phyloP scores from a whole-genome alignment of 2,888 invertebrate species.

The Monochamus alternatus region DNA sequence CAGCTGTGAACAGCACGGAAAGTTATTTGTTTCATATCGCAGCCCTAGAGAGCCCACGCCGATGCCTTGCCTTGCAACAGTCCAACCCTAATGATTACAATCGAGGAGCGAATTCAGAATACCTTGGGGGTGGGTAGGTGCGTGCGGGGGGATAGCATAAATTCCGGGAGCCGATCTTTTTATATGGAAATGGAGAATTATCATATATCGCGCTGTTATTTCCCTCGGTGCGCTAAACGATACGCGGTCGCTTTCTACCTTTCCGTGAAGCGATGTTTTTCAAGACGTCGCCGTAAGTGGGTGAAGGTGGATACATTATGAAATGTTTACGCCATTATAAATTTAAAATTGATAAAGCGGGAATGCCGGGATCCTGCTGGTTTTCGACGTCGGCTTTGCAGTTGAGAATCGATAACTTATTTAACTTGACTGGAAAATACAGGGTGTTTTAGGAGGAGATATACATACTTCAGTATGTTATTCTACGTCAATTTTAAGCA shows the following conservation, averaged over 20 bases:
- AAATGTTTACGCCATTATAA: not conserved
- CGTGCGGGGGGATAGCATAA: slow-evolving; percentile 17
- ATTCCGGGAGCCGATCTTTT: slow-evolving; percentile 27
- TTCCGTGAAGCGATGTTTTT: not conserved
- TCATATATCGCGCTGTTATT: slow-evolving; percentile 29
- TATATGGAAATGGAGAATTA: slow-evolving; percentile 34
- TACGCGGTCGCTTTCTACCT: not conserved
- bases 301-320: not conserved
- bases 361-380: not conserved
- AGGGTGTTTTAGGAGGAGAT: too few species aligned
- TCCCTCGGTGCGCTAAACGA: not conserved
- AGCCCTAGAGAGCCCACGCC: too few species aligned
- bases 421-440: too few species aligned
- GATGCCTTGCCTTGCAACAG: too few species aligned
- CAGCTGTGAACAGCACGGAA: too few species aligned
- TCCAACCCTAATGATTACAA: not conserved
- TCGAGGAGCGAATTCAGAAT: slow-evolving; percentile 27
- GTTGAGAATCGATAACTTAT: too few species aligned
- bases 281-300: not conserved
- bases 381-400: not conserved
- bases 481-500: too few species aligned
- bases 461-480: too few species aligned
- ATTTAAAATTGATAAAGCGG: not conserved
- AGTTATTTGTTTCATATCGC: too few species aligned
- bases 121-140: slow-evolving; percentile 11